Base-by-base conservation (phyloP, 2,797 vertebrate species). In the Rhinogobio ventralis region DNA sequence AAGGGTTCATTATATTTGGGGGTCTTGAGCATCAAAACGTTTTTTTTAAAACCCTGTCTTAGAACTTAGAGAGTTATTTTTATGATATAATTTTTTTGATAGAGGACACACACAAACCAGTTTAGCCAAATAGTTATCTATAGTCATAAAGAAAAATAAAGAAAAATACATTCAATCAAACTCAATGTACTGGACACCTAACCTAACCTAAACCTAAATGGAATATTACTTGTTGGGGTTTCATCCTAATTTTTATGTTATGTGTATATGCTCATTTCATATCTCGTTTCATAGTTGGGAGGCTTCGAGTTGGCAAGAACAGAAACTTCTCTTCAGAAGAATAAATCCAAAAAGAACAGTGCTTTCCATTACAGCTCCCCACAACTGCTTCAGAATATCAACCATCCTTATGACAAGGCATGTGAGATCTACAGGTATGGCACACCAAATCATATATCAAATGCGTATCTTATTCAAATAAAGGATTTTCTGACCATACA, bases 391-490 rank as follows among this genome's bases (percentile, higher is more conserved):
- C 2, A 76, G 20, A 64, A 91, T 62, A 45, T 95, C 73, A 92
- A 87, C 89, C 3, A 88, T 28, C 5, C 1, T 10, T 97, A 96
- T 86, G 92, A 92, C 91, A 93, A 91, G 81, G 87, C 93, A 79
- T 96, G 93, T 87, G 97, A 98, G 90, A 96, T 98, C 33, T 98
- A 98, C 94, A 98, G 97, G 97, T 98, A 66, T 72, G 91, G 79
- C 4, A 45, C 42, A 46, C 23, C 5, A 5, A 60, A 57, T 51
- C 53, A 33, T 55, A 42, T 55, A 72, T 19, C 3, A 77, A 19
- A 49, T 9, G 20, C 1, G 11, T 25, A 1, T 68, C 4, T 79
- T 36, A 36, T 39, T 75, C 28, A 36, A 46, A 36, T 53, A 14
- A 53, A 19, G 23, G 5, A 57, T 3, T 84, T 25, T 7, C 46